Base-by-base conservation (phyloP, 2,888 invertebrate species). In the Tryphoninae sp. region DNA sequence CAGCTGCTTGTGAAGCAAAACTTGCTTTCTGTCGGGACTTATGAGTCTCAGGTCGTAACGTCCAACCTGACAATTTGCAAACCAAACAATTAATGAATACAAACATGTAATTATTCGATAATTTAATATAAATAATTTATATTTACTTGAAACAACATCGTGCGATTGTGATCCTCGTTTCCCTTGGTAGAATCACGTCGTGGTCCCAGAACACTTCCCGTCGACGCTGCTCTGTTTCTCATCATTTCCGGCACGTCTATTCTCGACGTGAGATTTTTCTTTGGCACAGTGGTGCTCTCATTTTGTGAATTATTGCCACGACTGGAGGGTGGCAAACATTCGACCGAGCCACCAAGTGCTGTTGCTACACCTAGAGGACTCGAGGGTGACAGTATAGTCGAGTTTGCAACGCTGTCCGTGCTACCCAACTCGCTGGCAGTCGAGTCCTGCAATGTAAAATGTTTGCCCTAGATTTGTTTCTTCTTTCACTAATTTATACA, bases 11-110 rank as follows among this genome's bases (percentile, higher is more conserved):
- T 97, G 97, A 7, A 98, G 94, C 7, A 98, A 93, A 11, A 97
- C 96, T 87, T 97, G 96, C 89, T 99, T 99, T 78, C 97, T 94
- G 90, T 98, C 98, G 0, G 98, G 97, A 87, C 98, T 98, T 84
- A 99, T 98, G 4, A 99, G 94, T 62, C 97, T 95, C 11, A 99
- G 93, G 90, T 98, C 98, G 26, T 95, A 94, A 62, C 96, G 94
- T 6, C 97, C 98, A 7, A 99, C 96, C 93, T 97, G 92, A 64
- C 88, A 71, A 62, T 84, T 83, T 51, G 45, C 53, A 73, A 75
- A 26, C 42, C 11, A 53, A 55, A 61, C 1, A 26, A 55, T 40
- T 22, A 67, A 64, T 22, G 55, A 77, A 42, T 45, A 7, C 11
- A 68, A 76, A 23, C 40, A 9, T 68, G 8, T 11, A 55, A 42